Conservation (phyloP, 2,888 invertebrate genomes). For the Lissonota sp. region DNA sequence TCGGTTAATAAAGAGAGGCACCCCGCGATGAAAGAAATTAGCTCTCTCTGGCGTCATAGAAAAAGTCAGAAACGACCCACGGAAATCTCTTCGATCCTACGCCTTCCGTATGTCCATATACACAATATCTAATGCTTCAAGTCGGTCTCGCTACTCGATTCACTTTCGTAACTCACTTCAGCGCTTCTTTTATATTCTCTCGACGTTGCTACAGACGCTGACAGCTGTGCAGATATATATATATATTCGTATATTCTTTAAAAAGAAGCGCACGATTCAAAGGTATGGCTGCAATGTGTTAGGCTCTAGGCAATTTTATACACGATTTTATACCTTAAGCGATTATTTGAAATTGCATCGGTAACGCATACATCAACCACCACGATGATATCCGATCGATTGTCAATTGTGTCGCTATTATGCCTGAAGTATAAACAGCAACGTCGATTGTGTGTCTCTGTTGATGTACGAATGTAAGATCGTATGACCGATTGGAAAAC, state of each 20-base stretch:
- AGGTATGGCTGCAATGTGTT: slow-evolving; percentile 10
- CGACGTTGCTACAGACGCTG: slow-evolving; percentile 44
- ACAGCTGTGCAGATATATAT: slow-evolving; percentile 32
- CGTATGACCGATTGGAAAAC: too few relatives aligned
- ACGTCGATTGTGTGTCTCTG: too few relatives aligned
- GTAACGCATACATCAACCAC: slow-evolving; percentile 24
- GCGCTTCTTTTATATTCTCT: slow-evolving; percentile 51
- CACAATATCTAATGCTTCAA: slow-evolving; percentile 30
- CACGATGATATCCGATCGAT: slow-evolving; percentile 56
- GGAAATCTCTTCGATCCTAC: slow-evolving; percentile 53
- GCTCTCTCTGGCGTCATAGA: neutral
- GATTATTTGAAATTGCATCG: neutral
- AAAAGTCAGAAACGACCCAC: slow-evolving; percentile 46
- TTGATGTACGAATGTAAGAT: too few relatives aligned
- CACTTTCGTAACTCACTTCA: slow-evolving; percentile 59
- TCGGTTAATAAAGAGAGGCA: slow-evolving; percentile 29
- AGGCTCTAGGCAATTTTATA: neutral
- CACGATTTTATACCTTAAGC: neutral
- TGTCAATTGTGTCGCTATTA: slow-evolving; percentile 60
- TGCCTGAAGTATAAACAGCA: slow-evolving; percentile 48
- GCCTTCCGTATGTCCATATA: slow-evolving; percentile 59
- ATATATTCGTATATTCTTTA: neutral
- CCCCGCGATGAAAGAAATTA: slow-evolving; percentile 20
- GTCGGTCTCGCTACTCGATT: slow-evolving; percentile 30
- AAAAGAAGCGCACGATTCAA: slow-evolving; percentile 31